Conservation (phyloP, 2,888 invertebrate genomes). For the Tipula confusa region DNA sequence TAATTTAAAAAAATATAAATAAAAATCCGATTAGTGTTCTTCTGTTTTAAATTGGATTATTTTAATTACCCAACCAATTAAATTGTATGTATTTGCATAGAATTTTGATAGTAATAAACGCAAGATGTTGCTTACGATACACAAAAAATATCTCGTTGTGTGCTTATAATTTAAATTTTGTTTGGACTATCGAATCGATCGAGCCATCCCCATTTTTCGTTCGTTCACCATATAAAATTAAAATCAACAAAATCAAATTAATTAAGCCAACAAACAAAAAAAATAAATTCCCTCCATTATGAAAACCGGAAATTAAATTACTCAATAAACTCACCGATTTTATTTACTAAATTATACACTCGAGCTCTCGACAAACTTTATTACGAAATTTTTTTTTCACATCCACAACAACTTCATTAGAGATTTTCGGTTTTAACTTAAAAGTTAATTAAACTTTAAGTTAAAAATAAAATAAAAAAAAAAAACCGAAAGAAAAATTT, state of each 20-base stretch:
- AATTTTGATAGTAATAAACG: background rate
- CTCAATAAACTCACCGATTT: background rate
- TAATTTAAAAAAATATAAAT: background rate
- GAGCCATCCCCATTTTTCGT: background rate
- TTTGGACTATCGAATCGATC: no score
- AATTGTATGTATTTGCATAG: background rate
- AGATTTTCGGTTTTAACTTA: background rate
- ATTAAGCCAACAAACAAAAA: background rate
- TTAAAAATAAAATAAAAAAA: background rate
- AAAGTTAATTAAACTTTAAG: background rate
- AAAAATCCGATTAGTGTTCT: background rate
- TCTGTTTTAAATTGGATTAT: background rate
- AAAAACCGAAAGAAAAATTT: no score
- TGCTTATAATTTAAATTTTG: background rate
- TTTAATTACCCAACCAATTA: conserved; percentile 1
- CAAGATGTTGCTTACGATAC: background rate
- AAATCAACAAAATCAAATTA: background rate
- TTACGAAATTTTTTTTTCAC: background rate
- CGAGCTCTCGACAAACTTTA: background rate
- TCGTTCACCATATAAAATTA: background rate
- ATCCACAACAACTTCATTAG: background rate
- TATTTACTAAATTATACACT: background rate
- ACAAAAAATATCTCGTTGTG: background rate
- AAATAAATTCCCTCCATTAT: background rate
- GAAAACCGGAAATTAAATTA: background rate